Evolutionary conservation across 2,113 vertebrate species (phyloP).

Genomic region (Barnardius zonarius): DNA sequence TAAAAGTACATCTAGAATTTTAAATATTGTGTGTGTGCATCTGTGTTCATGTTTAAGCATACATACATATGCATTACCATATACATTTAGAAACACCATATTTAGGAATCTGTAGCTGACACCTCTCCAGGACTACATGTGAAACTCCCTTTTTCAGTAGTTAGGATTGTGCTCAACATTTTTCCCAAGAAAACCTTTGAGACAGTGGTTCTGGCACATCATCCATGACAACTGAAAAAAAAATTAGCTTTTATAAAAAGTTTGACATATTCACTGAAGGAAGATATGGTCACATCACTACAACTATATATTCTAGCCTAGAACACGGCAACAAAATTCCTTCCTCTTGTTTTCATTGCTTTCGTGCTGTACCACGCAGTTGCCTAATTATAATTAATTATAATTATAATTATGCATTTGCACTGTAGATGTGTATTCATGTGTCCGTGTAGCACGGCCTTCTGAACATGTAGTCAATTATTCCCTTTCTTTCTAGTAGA

Average conservation of each 20-base stretch:
- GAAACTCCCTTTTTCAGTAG: neutral
- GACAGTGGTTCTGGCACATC: neutral
- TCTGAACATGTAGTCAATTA: neutral
- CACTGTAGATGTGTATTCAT: neutral
- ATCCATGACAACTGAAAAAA: neutral
- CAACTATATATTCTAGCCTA: neutral
- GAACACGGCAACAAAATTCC: neutral
- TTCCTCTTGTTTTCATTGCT: neutral
- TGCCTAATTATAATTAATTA: neutral
- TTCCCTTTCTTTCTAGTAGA: fast-evolving
- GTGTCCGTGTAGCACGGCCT: neutral
- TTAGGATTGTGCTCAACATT: neutral
- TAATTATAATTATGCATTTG: neutral
- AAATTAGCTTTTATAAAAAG: neutral
- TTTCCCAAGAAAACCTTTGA: neutral
- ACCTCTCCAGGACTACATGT: neutral
- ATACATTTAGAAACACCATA: neutral
- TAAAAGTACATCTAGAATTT: neutral
- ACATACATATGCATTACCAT: fast-evolving
- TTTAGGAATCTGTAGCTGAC: neutral
- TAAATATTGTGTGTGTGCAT: neutral
- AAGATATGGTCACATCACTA: neutral
- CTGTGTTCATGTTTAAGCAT: neutral
- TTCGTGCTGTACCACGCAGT: neutral
- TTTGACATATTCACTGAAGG: neutral